phyloP scores from a whole-genome alignment of 2,797 vertebrate species.

The Rhadinocentrus ornatus region DNA sequence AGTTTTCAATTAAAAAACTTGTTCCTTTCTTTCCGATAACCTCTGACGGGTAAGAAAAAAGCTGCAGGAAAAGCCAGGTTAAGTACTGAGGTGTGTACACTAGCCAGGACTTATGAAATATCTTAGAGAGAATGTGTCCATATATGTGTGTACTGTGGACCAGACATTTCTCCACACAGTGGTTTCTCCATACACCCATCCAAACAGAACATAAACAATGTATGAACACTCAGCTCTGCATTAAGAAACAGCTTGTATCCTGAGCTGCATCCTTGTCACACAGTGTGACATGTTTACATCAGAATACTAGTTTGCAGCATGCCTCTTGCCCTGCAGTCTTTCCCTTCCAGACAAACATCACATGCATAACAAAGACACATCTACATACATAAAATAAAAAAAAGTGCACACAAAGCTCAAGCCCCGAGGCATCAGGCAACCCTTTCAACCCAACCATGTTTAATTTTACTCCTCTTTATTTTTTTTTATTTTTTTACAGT shows the following conservation, averaged over 20 bases:
- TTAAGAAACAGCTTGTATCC: constrained; percentile 52
- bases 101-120: constrained; percentile 74
- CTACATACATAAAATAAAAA: constrained; percentile 36
- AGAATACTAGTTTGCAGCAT: constrained; percentile 45
- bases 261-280: constrained; percentile 45
- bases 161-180: constrained; percentile 27
- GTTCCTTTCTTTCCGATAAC: constrained; percentile 56
- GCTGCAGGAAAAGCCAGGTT: constrained; percentile 41
- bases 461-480: constrained; percentile 17
- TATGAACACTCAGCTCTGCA: constrained; percentile 22
- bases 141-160: constrained; percentile 10
- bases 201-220: constrained; percentile 40
- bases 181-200: constrained; percentile 17
- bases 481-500: constrained; percentile 11
- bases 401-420: constrained; percentile 19
- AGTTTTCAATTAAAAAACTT: constrained; percentile 59
- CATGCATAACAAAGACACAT: constrained; percentile 26
- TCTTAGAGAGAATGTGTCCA: constrained; percentile 28
- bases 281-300: constrained; percentile 63
- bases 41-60: constrained; percentile 44
- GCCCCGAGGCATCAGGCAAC: constrained; percentile 15
- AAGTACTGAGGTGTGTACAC: constrained; percentile 48
- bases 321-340: constrained; percentile 52
- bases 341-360: constrained; percentile 34
- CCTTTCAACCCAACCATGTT: constrained; percentile 15